These are phyloP conservation scores for Eulemur rufifrons DNA, from an alignment of 2,113 vertebrate genomes.

Conservation along the genomic window DNA sequence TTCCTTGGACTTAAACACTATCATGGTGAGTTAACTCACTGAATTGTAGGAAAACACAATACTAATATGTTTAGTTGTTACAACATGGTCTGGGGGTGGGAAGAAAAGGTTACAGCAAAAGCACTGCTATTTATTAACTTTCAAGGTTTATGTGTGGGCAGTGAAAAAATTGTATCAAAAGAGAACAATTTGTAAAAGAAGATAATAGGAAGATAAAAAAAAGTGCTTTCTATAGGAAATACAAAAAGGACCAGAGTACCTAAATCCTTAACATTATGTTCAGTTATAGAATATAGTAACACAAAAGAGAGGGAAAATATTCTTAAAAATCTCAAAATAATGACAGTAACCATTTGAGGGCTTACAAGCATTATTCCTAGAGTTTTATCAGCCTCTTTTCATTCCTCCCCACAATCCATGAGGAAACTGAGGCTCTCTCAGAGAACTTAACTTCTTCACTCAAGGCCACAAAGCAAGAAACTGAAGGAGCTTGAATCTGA, in stretches of 20 bases:
- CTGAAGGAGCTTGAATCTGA: neutral
- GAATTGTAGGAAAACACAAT: neutral
- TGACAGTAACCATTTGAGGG: neutral
- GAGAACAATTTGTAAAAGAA: constrained; percentile 17
- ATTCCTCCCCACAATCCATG: neutral
- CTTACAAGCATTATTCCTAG: neutral
- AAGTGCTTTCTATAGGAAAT: neutral
- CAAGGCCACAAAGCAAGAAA: neutral
- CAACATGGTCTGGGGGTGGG: neutral
- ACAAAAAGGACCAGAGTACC: neutral
- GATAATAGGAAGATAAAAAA: neutral
- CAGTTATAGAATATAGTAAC: neutral
- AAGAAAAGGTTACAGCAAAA: neutral
- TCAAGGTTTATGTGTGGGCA: neutral
- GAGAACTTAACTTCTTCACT: neutral
- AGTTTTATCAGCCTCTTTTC: neutral
- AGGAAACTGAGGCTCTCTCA: neutral
- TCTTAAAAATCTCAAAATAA: constrained; percentile 2
- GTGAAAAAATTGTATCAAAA: neutral
- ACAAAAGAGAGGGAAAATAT: neutral
- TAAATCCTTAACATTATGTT: neutral
- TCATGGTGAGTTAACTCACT: neutral
- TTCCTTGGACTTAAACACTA: neutral
- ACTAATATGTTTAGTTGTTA: neutral
- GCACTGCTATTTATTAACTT: neutral